A percentile compares a stretch with the other conserved stretches of the same genome.
These are phyloP conservation scores for Hoplostethus atlanticus DNA, from an alignment of 2,797 vertebrate genomes.

Conservation along the genomic window DNA sequence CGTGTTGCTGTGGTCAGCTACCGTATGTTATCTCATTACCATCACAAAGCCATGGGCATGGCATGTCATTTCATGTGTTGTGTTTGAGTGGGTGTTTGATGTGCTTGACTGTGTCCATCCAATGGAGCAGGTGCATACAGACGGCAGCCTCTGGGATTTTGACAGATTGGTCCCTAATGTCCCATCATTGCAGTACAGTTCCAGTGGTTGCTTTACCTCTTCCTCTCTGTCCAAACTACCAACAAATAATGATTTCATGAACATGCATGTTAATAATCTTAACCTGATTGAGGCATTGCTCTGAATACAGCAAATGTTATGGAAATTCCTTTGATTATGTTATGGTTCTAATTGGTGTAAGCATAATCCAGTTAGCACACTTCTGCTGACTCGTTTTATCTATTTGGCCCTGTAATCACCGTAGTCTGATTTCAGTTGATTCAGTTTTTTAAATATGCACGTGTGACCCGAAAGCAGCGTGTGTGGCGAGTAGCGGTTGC, in stretches of 20 bases:
- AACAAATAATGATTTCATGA: background rate
- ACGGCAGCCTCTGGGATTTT: constrained; percentile 6
- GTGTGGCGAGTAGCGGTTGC: too few relatives aligned
- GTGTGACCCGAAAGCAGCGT: too few relatives aligned
- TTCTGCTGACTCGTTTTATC: too few relatives aligned
- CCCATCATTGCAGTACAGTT: constrained; percentile 4
- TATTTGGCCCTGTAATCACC: too few relatives aligned
- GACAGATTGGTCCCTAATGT: background rate
- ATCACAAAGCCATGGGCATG: constrained; percentile 35
- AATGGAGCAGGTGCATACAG: constrained; percentile 32
- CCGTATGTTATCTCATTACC: constrained; percentile 20
- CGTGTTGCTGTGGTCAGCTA: constrained; percentile 22
- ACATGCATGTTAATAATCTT: background rate
- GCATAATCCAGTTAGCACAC: too few relatives aligned
- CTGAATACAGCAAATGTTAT: too few relatives aligned
- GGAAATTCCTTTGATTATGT: too few relatives aligned
- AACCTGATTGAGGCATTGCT: too few relatives aligned
- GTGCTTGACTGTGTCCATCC: constrained; percentile 41
- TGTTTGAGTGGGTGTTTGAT: constrained; percentile 49
- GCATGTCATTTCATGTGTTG: constrained; percentile 26
- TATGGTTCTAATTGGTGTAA: too few relatives aligned
- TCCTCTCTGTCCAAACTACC: constrained; percentile 3
- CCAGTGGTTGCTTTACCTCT: background rate
- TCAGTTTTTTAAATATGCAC: too few relatives aligned
- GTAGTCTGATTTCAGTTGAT: too few relatives aligned